A percentile compares a stretch with the other conserved stretches of the same genome.
These are phyloP conservation scores for Parazoanthus atlanticus DNA, from an alignment of 92 coral and sea anemone genomes.

Conservation along the genomic window DNA sequence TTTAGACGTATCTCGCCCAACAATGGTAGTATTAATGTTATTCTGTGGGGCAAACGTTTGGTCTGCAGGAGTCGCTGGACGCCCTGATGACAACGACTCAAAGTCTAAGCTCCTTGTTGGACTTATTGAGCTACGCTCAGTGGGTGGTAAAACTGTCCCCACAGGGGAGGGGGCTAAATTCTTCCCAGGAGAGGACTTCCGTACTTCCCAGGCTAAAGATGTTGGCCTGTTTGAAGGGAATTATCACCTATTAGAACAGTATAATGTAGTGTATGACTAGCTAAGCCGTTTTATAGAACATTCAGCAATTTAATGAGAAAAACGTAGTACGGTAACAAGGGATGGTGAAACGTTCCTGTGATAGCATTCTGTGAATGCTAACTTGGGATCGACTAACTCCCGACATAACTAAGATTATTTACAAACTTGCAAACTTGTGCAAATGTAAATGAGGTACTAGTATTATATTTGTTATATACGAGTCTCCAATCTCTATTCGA, in stretches of 20 bases:
- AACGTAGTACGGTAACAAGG: no score
- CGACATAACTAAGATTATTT: no score
- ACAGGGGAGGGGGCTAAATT: slow-evolving; percentile 85
- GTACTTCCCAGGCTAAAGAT: slow-evolving; percentile 98
- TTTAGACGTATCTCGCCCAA: slow-evolving; percentile 19
- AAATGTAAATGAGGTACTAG: no score
- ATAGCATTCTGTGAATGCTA: no score
- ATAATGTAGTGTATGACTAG: no score
- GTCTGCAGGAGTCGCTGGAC: slow-evolving; percentile 49
- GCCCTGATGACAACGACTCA: slow-evolving; percentile 47
- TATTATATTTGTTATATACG: no score
- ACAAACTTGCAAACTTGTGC: no score
- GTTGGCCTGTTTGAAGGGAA: slow-evolving; percentile 73
- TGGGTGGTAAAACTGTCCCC: slow-evolving; percentile 63
- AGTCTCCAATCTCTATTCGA: no score
- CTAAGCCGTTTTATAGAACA: no score
- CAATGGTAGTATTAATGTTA: slow-evolving; percentile 31
- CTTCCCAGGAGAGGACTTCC: slow-evolving; percentile 96
- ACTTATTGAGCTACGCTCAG: slow-evolving; percentile 67
- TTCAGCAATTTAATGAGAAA: no score
- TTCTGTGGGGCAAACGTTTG: slow-evolving; percentile 52
- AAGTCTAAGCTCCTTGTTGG: slow-evolving; percentile 82
- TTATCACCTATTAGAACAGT: neutral
- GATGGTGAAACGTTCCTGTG: no score
- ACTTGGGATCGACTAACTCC: no score